These are phyloP conservation scores for Petrocephalus microphthalmus DNA, from an alignment of 2,113 vertebrate species.

Conservation along the genomic window DNA sequence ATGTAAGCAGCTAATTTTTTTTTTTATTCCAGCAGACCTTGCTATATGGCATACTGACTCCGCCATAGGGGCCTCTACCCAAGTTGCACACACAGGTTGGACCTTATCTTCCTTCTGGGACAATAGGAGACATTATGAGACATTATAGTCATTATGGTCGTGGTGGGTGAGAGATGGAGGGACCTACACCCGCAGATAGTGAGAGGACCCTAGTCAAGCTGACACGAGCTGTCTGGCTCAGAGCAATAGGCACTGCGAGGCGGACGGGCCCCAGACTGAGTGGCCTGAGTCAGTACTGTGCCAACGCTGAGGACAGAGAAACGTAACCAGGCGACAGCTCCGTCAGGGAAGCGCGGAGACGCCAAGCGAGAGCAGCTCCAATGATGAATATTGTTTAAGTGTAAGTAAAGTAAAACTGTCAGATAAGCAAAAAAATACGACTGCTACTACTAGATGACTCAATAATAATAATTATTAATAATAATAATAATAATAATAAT, in stretches of 20 bases:
- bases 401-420: neutral
- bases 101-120: constrained; percentile 48
- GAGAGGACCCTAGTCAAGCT: neutral
- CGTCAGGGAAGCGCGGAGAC: neutral
- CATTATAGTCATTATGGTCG: constrained; percentile 31
- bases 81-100: constrained; percentile 45
- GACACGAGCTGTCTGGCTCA: neutral
- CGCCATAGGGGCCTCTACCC: neutral
- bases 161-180: constrained; percentile 60
- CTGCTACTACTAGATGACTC: neutral
- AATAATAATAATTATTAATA: neutral
- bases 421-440: neutral
- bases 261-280: neutral
- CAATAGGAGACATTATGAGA: constrained; percentile 41
- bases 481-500: neutral
- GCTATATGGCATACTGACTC: neutral
- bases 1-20: neutral
- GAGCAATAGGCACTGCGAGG: neutral
- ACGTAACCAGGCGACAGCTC: neutral
- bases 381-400: neutral
- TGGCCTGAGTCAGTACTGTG: neutral
- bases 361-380: neutral
- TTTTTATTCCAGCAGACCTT: neutral
- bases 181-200: constrained; percentile 18
- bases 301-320: neutral